Conservation (phyloP, 2,113 vertebrate species). For the Indicator maculatus region DNA sequence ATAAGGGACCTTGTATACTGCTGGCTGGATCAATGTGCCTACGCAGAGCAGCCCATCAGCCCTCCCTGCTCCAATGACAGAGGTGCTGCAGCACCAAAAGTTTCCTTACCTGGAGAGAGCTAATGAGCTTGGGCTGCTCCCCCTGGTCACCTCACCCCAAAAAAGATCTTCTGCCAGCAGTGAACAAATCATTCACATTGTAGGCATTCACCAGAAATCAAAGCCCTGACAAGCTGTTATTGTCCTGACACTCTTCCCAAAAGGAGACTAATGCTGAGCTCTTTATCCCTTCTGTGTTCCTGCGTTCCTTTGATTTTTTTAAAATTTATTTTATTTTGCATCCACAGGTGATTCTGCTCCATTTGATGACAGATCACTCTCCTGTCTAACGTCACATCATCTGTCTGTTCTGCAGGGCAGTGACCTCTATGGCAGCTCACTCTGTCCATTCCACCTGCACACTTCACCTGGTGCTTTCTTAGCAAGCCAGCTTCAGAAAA, state of each 20-base stretch:
- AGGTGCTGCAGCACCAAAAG: neutral
- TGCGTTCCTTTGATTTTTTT: conserved; percentile 48
- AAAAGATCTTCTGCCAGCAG: conserved; percentile 11
- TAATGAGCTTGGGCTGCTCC: neutral
- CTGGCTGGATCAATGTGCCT: neutral
- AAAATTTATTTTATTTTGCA: conserved; percentile 26
- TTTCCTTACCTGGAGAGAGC: neutral
- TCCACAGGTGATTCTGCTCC: conserved; percentile 50
- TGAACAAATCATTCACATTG: neutral
- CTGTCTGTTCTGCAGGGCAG: neutral
- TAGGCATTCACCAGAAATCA: conserved; percentile 53
- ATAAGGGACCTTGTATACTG: neutral
- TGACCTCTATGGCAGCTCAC: accelerated
- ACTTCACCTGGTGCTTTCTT: neutral
- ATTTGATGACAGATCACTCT: conserved; percentile 20
- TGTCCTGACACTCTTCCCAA: conserved; percentile 53
- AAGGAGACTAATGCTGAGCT: conserved; percentile 48
- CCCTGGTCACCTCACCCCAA: neutral
- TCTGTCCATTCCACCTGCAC: neutral
- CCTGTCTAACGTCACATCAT: conserved; percentile 26
- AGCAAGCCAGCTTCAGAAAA: neutral
- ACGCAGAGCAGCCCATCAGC: neutral
- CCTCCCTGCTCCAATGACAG: accelerated
- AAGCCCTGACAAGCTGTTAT: conserved; percentile 60
- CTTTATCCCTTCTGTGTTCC: conserved; percentile 59